Evolutionary conservation across 2,797 vertebrate species (phyloP), one percentile per base, ranked within the genome.

Genomic region (Pelochelys cantorii): DNA sequence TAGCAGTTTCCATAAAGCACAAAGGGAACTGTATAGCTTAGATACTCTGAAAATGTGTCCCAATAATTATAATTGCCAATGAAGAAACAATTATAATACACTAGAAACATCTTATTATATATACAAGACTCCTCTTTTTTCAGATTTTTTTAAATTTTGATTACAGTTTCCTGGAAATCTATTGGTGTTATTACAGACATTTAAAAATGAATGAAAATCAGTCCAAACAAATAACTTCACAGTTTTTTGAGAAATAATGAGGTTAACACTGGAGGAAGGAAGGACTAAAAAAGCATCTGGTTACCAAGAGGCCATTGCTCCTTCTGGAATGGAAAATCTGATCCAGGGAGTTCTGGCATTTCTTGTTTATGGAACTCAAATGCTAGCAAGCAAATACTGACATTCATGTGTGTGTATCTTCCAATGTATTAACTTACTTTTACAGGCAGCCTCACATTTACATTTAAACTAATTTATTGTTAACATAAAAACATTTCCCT

Each of bases 31-130:
- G 55, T 11, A 5, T 84, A 86, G 12, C 85, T 53, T 78, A 74
- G 31, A 60, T 84, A 52, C 29, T 5, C 88, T 92, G 85, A 91
- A 94, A 94, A 95, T 90, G 81, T 0, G 0, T n/a, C 42, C 29
- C 93, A 95, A 79, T 90, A 84, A 83, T 92, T 95, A 93, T 89
- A 94, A 95, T 97, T 95, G 27, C 95, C 53, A 93, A 92, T 96
- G 94, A 92, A 95, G 91, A 86, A 91, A 77, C 81, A 89, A 57
- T 88, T 81, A 53, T 94, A 94, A 85, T 84, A 48, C 87, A 92
- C 88, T 93, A 94, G 79, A 59, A 85, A 56, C 55, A 87, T 91
- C 89, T 81, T 89, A 90, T 93, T 89, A 83, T 93, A 95, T 17
- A 29, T 65, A 4, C 29, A 8, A 65, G 62, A 27, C 31, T 15